phyloP scores from a whole-genome alignment of 2,888 invertebrate genomes.

The Galeopsomyia nigrocyanea region DNA sequence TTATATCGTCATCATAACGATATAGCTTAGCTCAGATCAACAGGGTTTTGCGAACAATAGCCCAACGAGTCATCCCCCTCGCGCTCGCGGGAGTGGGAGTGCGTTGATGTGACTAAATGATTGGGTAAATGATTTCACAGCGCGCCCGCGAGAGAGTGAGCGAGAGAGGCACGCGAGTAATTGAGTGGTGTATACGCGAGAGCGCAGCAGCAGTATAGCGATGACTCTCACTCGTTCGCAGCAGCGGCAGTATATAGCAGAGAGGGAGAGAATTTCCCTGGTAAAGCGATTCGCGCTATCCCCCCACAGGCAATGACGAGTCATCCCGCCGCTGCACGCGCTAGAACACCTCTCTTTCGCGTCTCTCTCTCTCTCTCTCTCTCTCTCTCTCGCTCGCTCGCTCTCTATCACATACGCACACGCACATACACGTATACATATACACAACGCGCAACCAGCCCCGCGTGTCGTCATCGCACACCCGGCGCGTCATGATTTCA shows the following conservation, averaged over 20 bases:
- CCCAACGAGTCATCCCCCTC: constrained; percentile 47
- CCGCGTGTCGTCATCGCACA: constrained; percentile 51
- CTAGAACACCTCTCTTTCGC: constrained; percentile 64
- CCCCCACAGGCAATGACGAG: constrained; percentile 68
- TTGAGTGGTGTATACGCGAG: constrained; percentile 62
- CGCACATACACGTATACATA: constrained; percentile 28
- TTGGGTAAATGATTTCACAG: constrained; percentile 69
- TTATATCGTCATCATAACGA: constrained; percentile 68
- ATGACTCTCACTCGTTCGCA: constrained; percentile 32
- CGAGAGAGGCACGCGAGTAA: constrained; percentile 61
- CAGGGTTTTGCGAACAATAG: constrained; percentile 65
- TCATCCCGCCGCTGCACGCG: constrained; percentile 60
- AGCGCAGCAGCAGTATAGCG: constrained; percentile 42
- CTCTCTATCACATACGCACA: constrained; percentile 45
- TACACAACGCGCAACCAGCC: constrained; percentile 47
- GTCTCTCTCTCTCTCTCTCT: constrained; percentile 23
- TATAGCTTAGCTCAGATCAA: constrained; percentile 66
- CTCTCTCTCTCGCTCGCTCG: neutral
- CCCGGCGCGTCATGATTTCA: constrained; percentile 65
- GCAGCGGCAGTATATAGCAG: neutral
- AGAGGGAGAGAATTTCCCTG: constrained; percentile 41
- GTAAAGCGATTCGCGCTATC: constrained; percentile 56
- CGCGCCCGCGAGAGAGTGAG: constrained; percentile 54
- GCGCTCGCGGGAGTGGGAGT: constrained; percentile 29
- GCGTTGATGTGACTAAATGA: constrained; percentile 69